Conservation (phyloP, 2,888 invertebrate genomes). For the Amblyjoppa fuscipennis region DNA sequence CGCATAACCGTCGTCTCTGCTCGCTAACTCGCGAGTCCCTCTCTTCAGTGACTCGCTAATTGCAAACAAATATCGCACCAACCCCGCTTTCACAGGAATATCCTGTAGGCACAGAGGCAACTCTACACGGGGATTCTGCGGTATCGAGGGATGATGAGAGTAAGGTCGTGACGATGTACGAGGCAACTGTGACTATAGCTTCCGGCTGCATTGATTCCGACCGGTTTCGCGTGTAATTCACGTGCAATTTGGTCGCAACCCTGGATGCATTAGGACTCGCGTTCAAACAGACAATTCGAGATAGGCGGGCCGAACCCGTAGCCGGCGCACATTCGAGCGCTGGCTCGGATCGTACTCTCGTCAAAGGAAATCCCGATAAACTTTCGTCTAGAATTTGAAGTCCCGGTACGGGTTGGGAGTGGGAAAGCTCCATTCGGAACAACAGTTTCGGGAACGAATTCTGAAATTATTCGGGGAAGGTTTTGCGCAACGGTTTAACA, state of each 20-base stretch:
- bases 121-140: not conserved
- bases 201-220: conserved; percentile 5
- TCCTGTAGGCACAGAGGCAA: conserved; percentile 31
- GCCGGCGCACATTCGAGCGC: not conserved
- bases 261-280: not conserved
- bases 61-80: conserved; percentile 75
- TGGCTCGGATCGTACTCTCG: not conserved
- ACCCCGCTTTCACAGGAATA: conserved; percentile 7
- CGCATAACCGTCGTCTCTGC: conserved; percentile 28
- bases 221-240: not conserved
- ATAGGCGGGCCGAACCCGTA: not conserved
- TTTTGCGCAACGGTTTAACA: not conserved
- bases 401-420: not conserved
- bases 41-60: conserved; percentile 75
- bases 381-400: conserved; percentile 5
- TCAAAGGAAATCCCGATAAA: conserved; percentile 12
- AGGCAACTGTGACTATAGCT: not conserved
- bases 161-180: not conserved
- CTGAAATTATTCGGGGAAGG: not conserved
- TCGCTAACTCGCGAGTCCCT: conserved; percentile 23
- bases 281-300: conserved; percentile 16
- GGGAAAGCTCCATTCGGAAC: not conserved
- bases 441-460: not conserved
- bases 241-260: not conserved
- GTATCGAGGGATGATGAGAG: not conserved